Evolutionary conservation across 1,140 invertebrate genomes (phyloP).

Genomic region (Euglossa dilemma): DNA sequence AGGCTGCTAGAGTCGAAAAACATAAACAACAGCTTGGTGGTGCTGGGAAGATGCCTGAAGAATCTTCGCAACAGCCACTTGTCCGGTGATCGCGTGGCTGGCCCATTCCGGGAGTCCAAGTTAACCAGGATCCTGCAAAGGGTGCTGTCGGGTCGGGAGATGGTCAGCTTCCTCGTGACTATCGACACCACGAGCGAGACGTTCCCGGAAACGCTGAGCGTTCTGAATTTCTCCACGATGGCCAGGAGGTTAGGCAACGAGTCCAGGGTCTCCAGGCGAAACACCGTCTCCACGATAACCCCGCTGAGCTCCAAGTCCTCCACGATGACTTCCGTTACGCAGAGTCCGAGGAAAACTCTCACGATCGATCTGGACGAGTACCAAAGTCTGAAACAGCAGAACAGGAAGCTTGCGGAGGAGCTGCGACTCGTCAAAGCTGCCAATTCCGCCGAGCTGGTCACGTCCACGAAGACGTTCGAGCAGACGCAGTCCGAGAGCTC

Average conservation of each 20-base stretch:
- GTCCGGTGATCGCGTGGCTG: conserved; percentile 69
- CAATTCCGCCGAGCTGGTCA: rapidly evolving
- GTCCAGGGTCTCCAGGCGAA: conserved; percentile 36
- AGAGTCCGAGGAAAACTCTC: background rate
- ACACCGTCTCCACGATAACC: background rate
- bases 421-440: conserved; percentile 43
- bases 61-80: conserved; percentile 76
- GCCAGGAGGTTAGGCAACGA: conserved; percentile 80
- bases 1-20: conserved; percentile 91
- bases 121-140: conserved; percentile 84
- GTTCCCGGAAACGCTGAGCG: conserved; percentile 89
- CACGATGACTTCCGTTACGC: no score
- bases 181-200: conserved; percentile 86
- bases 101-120: conserved; percentile 88
- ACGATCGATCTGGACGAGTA: background rate
- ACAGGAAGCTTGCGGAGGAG: conserved; percentile 58
- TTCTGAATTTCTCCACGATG: conserved; percentile 86
- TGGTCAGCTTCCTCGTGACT: conserved; percentile 90
- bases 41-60: conserved; percentile 92
- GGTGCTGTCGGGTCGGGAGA: conserved; percentile 85
- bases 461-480: background rate
- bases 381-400: conserved; percentile 47
- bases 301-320: background rate
- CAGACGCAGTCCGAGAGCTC: background rate
- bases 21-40: conserved; percentile 94